phyloP scores from a whole-genome alignment of 30 jellyfish, hydroid and myxozoan species.

The Calvadosia cruxmelitensis region DNA sequence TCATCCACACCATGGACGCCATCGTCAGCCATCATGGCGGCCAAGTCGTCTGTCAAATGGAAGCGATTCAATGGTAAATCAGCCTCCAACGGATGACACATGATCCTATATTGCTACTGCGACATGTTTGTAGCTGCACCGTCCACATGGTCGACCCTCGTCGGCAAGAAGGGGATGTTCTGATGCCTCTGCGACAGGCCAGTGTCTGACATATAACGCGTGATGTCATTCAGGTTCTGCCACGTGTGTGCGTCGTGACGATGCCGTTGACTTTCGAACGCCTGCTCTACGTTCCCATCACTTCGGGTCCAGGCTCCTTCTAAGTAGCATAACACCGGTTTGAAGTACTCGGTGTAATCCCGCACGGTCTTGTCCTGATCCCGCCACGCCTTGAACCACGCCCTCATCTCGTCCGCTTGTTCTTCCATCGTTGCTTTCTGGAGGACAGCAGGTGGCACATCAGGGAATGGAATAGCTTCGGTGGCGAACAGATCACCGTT shows the following conservation, averaged over 20 bases:
- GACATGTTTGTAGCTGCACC: conserved; percentile 46
- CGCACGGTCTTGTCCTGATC: conserved; percentile 60
- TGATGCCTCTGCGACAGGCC: conserved; percentile 1
- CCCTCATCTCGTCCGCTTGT: conserved; percentile 66
- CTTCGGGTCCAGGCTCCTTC: conserved; percentile 94
- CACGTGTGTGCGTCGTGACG: conserved; percentile 67
- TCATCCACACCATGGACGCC: conserved; percentile 1
- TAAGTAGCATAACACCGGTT: conserved; percentile 78
- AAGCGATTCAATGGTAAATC: conserved; percentile 61
- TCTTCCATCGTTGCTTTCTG: conserved; percentile 7
- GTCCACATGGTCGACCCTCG: conserved; percentile 34
- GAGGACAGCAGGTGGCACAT: conserved; percentile 64
- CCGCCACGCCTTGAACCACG: conserved; percentile 92
- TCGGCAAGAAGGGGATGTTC: conserved; percentile 58
- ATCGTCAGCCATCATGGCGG: conserved; percentile 14
- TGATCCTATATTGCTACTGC: conserved; percentile 78
- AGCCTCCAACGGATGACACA: conserved; percentile 62
- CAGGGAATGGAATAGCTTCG: conserved; percentile 65
- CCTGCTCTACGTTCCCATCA: conserved; percentile 57
- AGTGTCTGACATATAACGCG: not conserved
- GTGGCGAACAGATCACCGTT: not conserved
- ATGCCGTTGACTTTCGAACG: conserved; percentile 85
- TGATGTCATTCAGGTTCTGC: conserved; percentile 67
- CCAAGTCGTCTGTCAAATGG: conserved; percentile 54
- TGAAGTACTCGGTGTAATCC: conserved; percentile 63